Evolutionary conservation across 2,113 vertebrate species (phyloP).

Genomic region (Syngnathoides biaculeatus): DNA sequence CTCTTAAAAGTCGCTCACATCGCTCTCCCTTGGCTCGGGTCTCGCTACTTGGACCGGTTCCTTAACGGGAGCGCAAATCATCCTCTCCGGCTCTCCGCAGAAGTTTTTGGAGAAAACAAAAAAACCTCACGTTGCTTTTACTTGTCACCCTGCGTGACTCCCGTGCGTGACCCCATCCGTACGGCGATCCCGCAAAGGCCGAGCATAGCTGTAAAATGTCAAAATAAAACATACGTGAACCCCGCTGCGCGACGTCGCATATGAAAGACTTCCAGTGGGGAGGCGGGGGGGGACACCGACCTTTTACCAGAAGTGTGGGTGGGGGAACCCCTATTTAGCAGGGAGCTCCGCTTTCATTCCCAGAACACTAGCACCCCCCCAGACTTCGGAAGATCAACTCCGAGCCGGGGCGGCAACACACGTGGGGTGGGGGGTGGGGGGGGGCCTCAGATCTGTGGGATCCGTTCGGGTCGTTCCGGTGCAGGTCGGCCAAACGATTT

Average conservation of each 20-base stretch:
- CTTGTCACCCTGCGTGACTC: constrained; percentile 2
- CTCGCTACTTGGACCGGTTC: constrained; percentile 38
- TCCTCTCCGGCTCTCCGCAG: constrained; percentile 5
- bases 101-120: constrained; percentile 9
- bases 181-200: constrained; percentile 28
- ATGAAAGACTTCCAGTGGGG: constrained; percentile 27
- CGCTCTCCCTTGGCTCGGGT: constrained; percentile 17
- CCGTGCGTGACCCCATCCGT: not conserved
- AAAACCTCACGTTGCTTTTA: constrained; percentile 3
- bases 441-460: constrained; percentile 1
- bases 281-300: too few species aligned
- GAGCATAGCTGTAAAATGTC: constrained; percentile 18
- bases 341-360: constrained; percentile 46
- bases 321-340: constrained; percentile 51
- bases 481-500: constrained; percentile 8
- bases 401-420: too few species aligned
- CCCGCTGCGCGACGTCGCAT: constrained; percentile 20
- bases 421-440: too few species aligned
- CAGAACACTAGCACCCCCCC: constrained; percentile 37
- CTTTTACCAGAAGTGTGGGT: constrained; percentile 49
- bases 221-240: constrained; percentile 42
- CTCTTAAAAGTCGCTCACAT: constrained; percentile 42
- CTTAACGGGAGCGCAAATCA: constrained; percentile 32
- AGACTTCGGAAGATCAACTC: constrained; percentile 19
- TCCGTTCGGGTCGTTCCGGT: constrained; percentile 14